Conservation (phyloP, 2,888 invertebrate species). For the Thymelicus acteon region DNA sequence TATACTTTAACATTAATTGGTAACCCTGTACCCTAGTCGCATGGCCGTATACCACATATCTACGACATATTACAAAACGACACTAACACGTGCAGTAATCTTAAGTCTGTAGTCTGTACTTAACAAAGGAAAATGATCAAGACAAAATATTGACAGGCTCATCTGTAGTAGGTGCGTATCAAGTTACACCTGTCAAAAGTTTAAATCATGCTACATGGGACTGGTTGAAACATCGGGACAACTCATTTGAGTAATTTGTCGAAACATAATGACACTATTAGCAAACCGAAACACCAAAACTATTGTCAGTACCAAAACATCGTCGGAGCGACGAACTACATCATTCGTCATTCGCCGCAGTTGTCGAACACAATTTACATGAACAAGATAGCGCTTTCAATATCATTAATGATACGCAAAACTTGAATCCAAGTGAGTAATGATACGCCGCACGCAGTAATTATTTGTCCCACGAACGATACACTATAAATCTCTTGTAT, state of each 20-base stretch:
- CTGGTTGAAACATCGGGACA: no score
- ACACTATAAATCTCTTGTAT: slow-evolving; percentile 38
- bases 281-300: slow-evolving; percentile 18
- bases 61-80: no score
- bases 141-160: no score
- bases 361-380: slow-evolving; percentile 38
- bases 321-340: slow-evolving; percentile 11
- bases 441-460: slow-evolving; percentile 43
- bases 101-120: no score
- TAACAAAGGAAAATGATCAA: no score
- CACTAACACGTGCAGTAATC: no score
- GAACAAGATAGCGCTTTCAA: slow-evolving; percentile 33
- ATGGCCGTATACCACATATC: no score
- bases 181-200: no score
- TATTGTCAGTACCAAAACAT: slow-evolving; percentile 19
- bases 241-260: background rate
- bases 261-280: background rate
- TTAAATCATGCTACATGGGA: no score
- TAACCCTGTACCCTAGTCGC: no score
- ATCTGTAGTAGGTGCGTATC: no score
- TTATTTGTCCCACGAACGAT: slow-evolving; percentile 42
- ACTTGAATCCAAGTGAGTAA: slow-evolving; percentile 38
- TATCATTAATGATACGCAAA: slow-evolving; percentile 36
- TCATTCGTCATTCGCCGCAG: slow-evolving; percentile 30
- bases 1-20: no score